phyloP scores from a whole-genome alignment of 2,797 vertebrate species.

The Typhlichthys eigenmanni region DNA sequence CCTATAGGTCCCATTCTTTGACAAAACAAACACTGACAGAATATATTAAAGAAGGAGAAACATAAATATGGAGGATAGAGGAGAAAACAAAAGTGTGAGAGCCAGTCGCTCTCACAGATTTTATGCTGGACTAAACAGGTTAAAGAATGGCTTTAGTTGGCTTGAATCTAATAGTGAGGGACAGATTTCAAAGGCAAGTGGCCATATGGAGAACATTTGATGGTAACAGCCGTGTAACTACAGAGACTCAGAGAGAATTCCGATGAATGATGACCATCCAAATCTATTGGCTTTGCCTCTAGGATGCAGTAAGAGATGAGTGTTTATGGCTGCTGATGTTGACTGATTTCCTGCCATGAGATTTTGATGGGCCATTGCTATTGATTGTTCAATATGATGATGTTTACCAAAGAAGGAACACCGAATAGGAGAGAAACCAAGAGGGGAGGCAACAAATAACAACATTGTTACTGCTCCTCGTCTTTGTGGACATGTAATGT shows the following conservation, averaged over 20 bases:
- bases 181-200: conserved; percentile 55
- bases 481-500: conserved; percentile 13
- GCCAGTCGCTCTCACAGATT: conserved; percentile 19
- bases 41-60: conserved; percentile 26
- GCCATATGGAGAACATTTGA: conserved; percentile 55
- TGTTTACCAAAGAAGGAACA: conserved; percentile 27
- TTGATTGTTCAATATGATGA: conserved; percentile 41
- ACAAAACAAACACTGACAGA: conserved; percentile 15
- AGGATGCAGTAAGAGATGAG: conserved; percentile 27
- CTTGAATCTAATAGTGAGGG: conserved; percentile 28
- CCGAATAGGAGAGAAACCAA: conserved; percentile 15
- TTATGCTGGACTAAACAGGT: conserved; percentile 32
- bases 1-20: conserved; percentile 10
- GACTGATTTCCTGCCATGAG: conserved; percentile 33
- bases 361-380: conserved; percentile 38
- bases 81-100: conserved; percentile 17
- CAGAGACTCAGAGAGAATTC: conserved; percentile 33
- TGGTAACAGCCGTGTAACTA: conserved; percentile 48
- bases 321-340: conserved; percentile 33
- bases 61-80: conserved; percentile 18
- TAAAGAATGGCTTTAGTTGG: conserved; percentile 36
- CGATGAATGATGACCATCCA: conserved; percentile 41
- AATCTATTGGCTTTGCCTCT: conserved; percentile 49
- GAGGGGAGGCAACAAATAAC: conserved; percentile 4
- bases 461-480: conserved; percentile 10